Evolutionary conservation across 2,888 invertebrate species (phyloP).

Genomic region (Philonicus albiceps): DNA sequence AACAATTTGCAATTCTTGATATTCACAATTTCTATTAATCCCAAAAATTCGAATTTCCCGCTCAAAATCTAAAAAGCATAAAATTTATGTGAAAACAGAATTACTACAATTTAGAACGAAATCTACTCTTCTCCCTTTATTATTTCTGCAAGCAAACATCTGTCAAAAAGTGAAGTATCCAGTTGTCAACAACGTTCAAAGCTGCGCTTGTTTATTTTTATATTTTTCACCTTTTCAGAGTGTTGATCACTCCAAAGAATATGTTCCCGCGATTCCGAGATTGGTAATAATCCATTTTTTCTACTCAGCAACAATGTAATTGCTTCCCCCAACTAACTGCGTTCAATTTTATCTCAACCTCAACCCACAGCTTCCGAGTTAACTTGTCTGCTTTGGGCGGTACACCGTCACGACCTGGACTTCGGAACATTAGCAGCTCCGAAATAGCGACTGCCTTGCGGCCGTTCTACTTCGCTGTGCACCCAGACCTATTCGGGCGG

Average conservation of each 20-base stretch:
- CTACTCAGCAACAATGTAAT: not conserved
- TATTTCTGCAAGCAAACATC: not conserved
- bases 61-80: not conserved
- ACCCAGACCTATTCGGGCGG: constrained; percentile 94
- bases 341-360: not conserved
- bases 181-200: not conserved
- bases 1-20: too few relatives aligned
- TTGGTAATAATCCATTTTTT: not conserved
- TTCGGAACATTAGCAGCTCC: constrained; percentile 70
- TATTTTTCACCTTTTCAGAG: not conserved
- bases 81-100: not conserved
- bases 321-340: not conserved
- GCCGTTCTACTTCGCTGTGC: constrained; percentile 94
- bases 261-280: constrained; percentile 15
- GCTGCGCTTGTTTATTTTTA: not conserved
- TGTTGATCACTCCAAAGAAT: not conserved
- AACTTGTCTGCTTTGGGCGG: not conserved
- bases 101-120: not conserved
- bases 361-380: not conserved
- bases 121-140: not conserved
- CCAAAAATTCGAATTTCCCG: not conserved
- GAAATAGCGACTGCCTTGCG: constrained; percentile 90
- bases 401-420: not conserved
- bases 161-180: not conserved
- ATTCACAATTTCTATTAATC: not conserved